phyloP scores from a whole-genome alignment of 1,140 invertebrate species.

The Drosophila nasuta region DNA sequence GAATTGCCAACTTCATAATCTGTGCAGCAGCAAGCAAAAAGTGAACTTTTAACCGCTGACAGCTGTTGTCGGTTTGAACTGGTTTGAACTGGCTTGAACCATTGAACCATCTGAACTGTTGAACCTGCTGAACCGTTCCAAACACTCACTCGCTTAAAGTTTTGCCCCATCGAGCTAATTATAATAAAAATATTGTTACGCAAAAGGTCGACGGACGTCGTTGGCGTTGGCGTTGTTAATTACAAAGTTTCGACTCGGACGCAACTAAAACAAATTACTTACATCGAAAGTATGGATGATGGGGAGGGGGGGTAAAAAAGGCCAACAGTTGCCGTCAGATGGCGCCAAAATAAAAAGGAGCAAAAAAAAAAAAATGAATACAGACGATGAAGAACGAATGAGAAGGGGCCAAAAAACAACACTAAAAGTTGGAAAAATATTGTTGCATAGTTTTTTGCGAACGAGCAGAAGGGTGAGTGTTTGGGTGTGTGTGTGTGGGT shows the following conservation, averaged over 20 bases:
- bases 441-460: constrained; percentile 38
- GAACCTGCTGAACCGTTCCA: constrained; percentile 29
- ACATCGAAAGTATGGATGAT: not conserved
- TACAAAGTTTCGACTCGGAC: constrained; percentile 54
- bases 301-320: not conserved
- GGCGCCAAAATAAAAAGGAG: constrained; percentile 12
- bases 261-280: constrained; percentile 54
- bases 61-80: constrained; percentile 2
- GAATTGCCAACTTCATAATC: constrained; percentile 1
- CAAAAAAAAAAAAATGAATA: not conserved
- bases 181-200: constrained; percentile 52
- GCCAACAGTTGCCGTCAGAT: constrained; percentile 32
- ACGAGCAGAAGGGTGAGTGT: not conserved
- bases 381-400: no score
- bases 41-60: constrained; percentile 4
- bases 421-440: constrained; percentile 47
- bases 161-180: constrained; percentile 39
- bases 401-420: not conserved
- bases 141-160: constrained; percentile 19
- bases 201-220: constrained; percentile 45
- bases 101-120: constrained; percentile 14
- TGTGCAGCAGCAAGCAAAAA: not conserved
- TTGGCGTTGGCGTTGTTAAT: constrained; percentile 48
- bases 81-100: not conserved
- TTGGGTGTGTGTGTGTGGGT: not conserved